Conservation (phyloP, 2,113 vertebrate species). For the Prolemur simus region DNA sequence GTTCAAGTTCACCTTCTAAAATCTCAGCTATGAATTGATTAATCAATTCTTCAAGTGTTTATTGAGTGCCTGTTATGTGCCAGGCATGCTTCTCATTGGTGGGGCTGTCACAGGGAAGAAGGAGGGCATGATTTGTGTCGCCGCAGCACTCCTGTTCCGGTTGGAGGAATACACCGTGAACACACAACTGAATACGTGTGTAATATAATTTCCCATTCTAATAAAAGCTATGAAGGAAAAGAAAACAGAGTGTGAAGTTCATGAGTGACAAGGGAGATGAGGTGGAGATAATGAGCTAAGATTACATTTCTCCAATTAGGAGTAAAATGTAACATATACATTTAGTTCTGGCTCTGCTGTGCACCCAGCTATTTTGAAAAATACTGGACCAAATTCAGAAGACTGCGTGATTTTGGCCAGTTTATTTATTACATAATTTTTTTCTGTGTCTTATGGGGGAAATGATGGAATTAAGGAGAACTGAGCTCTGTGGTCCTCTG, state of each 20-base stretch:
- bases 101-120: background rate
- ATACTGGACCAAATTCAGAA: background rate
- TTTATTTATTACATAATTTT: background rate
- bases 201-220: background rate
- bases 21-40: background rate
- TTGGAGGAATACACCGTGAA: background rate
- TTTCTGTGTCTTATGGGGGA: background rate
- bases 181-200: background rate
- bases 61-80: background rate
- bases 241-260: background rate
- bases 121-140: background rate
- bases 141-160: background rate
- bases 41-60: background rate
- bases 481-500: background rate
- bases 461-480: background rate
- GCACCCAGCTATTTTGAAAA: background rate
- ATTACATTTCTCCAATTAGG: background rate
- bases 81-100: background rate
- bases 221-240: background rate
- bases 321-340: background rate
- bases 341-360: background rate
- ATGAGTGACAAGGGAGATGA: background rate
- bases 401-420: background rate
- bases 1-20: background rate
- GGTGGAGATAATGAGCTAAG: background rate